Evolutionary conservation across 2,797 vertebrate genomes (phyloP).

Genomic region (Ctenopoma kingsleyae): DNA sequence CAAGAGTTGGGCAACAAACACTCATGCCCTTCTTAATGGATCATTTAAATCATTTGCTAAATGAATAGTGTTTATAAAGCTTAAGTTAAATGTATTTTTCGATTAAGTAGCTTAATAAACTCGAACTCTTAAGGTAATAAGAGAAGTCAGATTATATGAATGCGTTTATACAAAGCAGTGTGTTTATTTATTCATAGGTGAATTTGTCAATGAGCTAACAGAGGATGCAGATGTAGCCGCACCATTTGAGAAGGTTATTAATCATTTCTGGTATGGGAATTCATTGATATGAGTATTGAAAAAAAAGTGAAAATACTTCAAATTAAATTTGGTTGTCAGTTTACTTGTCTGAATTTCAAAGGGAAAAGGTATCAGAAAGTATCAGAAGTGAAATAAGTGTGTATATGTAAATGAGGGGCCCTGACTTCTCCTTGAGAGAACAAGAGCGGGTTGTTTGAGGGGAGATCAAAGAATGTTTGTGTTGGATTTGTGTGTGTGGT

Average conservation of each 20-base stretch:
- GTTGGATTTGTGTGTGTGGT: slow-evolving; percentile 6
- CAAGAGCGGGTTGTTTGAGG: slow-evolving; percentile 53
- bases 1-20: slow-evolving; percentile 32
- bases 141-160: slow-evolving; percentile 3
- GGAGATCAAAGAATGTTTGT: slow-evolving; percentile 71
- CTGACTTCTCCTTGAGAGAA: slow-evolving; percentile 62
- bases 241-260: slow-evolving; percentile 49
- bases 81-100: not conserved
- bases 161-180: slow-evolving; percentile 6
- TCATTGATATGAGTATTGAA: slow-evolving; percentile 31
- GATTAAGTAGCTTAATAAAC: slow-evolving; percentile 17
- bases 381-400: slow-evolving; percentile 45
- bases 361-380: slow-evolving; percentile 53
- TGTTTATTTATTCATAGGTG: slow-evolving; percentile 42
- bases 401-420: slow-evolving; percentile 59
- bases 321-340: slow-evolving; percentile 61
- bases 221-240: slow-evolving; percentile 19
- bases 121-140: not conserved
- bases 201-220: slow-evolving; percentile 33
- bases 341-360: slow-evolving; percentile 50
- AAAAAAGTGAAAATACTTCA: slow-evolving; percentile 36
- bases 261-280: slow-evolving; percentile 33
- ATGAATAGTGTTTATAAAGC: slow-evolving; percentile 9
- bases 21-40: slow-evolving; percentile 10
- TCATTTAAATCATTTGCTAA: slow-evolving; percentile 30